Evolutionary conservation across 2,797 vertebrate species (phyloP).

Genomic region (Cuculus canorus): DNA sequence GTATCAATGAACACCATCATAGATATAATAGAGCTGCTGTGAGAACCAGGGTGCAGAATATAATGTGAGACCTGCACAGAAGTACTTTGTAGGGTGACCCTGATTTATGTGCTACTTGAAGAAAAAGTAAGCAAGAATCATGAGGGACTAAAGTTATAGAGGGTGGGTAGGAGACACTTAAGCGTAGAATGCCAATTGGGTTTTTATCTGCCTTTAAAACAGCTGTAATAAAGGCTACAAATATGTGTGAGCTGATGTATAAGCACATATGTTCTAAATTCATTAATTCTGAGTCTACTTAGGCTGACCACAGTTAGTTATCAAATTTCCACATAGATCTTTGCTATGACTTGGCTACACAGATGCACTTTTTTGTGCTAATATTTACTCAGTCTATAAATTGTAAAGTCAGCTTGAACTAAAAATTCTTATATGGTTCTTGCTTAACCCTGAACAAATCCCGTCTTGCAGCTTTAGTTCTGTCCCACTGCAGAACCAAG

Average conservation of each 20-base stretch:
- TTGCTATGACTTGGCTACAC: background rate
- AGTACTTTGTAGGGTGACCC: background rate
- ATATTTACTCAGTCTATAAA: background rate
- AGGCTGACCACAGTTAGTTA: background rate
- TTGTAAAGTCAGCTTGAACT: background rate
- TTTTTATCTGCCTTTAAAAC: background rate
- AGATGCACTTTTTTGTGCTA: background rate
- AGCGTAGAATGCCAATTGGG: background rate
- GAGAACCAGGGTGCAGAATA: background rate
- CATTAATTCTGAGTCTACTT: background rate
- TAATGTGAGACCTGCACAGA: background rate
- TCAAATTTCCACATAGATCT: background rate
- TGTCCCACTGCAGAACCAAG: background rate
- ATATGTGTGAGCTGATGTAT: background rate
- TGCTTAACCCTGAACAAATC: background rate
- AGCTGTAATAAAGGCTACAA: background rate
- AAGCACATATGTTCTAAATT: too few species aligned
- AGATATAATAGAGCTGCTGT: background rate
- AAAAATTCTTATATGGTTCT: background rate
- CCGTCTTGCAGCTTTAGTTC: background rate
- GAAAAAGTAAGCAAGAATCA: background rate
- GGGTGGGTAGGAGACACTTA: rapidly evolving
- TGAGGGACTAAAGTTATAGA: rapidly evolving
- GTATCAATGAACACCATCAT: background rate
- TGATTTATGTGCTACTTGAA: background rate